Evolutionary conservation across 2,888 invertebrate genomes (phyloP).

Genomic region (Pterostichus niger): DNA sequence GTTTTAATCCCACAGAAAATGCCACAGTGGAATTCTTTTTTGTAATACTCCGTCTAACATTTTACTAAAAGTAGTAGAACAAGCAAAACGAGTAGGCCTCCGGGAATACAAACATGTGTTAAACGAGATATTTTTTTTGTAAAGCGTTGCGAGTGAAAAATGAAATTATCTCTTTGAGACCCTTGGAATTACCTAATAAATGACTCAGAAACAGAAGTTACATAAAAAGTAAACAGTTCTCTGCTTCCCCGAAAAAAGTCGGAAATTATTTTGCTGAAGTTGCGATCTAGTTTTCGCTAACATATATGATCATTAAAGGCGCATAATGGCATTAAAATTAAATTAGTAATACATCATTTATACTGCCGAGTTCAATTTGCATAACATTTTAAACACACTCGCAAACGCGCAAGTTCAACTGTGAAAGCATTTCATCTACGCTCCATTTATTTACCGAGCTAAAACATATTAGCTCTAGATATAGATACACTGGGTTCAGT

Average conservation of each 20-base stretch:
- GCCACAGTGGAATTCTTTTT: background rate
- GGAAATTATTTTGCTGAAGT: conserved; percentile 46
- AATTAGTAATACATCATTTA: conserved; percentile 57
- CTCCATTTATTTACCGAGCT: too few species aligned
- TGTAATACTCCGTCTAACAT: conserved; percentile 9
- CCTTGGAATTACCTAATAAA: conserved; percentile 48
- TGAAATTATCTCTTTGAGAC: conserved; percentile 53
- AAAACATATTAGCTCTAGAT: too few species aligned
- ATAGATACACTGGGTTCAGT: too few species aligned
- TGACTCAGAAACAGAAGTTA: conserved; percentile 48
- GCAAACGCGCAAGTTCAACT: too few species aligned
- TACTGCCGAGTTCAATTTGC: conserved; percentile 24
- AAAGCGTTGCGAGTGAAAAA: conserved; percentile 48
- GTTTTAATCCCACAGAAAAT: background rate
- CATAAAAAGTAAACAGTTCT: conserved; percentile 35
- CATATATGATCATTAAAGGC: conserved; percentile 48
- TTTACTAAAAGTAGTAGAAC: conserved; percentile 20
- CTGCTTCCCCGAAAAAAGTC: conserved; percentile 28
- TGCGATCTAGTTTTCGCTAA: conserved; percentile 10
- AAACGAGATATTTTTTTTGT: conserved; percentile 36
- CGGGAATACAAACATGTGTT: conserved; percentile 46
- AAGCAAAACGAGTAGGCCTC: background rate
- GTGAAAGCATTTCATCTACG: too few species aligned
- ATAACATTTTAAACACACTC: conserved; percentile 10
- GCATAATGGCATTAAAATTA: conserved; percentile 27